Conservation (phyloP, 2,888 invertebrate genomes). For the Lasioglossum pauxillum region DNA sequence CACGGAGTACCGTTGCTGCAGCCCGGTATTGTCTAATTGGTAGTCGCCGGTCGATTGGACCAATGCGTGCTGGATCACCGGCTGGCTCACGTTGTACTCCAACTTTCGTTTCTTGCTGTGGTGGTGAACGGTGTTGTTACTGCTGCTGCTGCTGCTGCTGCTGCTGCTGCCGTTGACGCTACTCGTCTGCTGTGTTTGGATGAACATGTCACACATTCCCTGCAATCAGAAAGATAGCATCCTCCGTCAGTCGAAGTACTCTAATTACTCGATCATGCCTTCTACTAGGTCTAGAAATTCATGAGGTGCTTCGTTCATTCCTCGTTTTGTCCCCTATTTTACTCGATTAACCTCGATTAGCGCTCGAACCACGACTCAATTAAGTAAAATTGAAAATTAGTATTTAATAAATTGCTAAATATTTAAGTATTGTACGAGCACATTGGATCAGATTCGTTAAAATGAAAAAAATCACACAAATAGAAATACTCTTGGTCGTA, state of each 20-base stretch:
- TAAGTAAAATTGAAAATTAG: too few species aligned
- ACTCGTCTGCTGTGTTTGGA: slow-evolving; percentile 88
- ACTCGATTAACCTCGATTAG: neutral
- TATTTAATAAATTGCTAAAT: too few species aligned
- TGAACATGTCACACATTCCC: slow-evolving; percentile 96
- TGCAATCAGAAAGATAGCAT: slow-evolving; percentile 81
- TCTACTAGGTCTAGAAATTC: neutral
- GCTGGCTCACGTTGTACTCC: slow-evolving; percentile 84
- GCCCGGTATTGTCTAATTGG: slow-evolving; percentile 84
- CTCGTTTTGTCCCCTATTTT: neutral
- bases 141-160: slow-evolving; percentile 82
- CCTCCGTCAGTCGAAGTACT: neutral
- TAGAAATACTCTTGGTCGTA: too few species aligned
- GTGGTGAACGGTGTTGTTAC: slow-evolving; percentile 83
- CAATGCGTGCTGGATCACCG: slow-evolving; percentile 83
- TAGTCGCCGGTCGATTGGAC: slow-evolving; percentile 84
- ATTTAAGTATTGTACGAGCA: too few species aligned
- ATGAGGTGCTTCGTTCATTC: neutral
- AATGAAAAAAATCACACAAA: too few species aligned
- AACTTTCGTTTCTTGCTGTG: slow-evolving; percentile 85
- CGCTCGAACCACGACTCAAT: neutral
- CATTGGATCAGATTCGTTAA: too few species aligned
- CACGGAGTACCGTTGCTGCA: slow-evolving; percentile 81
- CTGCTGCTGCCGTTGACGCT: slow-evolving; percentile 85
- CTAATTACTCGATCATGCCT: neutral